Conservation (phyloP, 1,140 invertebrate species). For the Contarinia nasturtii region DNA sequence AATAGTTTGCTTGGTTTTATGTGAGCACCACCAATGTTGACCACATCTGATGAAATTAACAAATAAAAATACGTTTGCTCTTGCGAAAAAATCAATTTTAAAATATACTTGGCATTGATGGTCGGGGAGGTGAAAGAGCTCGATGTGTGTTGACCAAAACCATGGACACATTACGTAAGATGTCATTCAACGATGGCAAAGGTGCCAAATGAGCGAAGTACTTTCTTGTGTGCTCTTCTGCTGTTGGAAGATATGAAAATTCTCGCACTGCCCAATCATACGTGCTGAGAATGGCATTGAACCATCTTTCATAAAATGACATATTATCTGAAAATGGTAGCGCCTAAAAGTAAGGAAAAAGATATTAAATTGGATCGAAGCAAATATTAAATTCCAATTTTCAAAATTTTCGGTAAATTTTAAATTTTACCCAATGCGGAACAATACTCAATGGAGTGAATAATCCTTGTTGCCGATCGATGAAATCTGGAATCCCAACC, state of each 20-base stretch:
- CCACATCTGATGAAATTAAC: constrained; percentile 26
- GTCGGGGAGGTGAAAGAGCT: constrained; percentile 25
- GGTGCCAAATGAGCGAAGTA: background rate
- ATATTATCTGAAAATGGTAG: constrained; percentile 21
- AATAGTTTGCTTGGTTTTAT: constrained; percentile 20
- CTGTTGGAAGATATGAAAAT: constrained; percentile 7
- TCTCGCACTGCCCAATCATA: constrained; percentile 8
- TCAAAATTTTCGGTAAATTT: too few species aligned
- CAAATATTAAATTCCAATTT: too few species aligned
- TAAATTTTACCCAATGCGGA: constrained; percentile 24
- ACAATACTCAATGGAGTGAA: constrained; percentile 29
- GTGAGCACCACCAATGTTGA: constrained; percentile 31
- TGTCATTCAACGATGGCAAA: too few species aligned
- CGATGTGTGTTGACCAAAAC: constrained; percentile 8
- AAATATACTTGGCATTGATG: constrained; percentile 31
- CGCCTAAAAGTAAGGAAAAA: too few species aligned
- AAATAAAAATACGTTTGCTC: constrained; percentile 23
- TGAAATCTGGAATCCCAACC: constrained; percentile 30
- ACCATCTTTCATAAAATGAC: constrained; percentile 21
- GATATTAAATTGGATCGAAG: too few species aligned
- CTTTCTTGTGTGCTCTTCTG: constrained; percentile 1
- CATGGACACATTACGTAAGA: background rate
- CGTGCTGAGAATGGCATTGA: constrained; percentile 18
- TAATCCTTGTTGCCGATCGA: constrained; percentile 30
- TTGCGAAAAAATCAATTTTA: constrained; percentile 29